Conservation (phyloP, 1,140 invertebrate species). For the Drosophila chauvacae region DNA sequence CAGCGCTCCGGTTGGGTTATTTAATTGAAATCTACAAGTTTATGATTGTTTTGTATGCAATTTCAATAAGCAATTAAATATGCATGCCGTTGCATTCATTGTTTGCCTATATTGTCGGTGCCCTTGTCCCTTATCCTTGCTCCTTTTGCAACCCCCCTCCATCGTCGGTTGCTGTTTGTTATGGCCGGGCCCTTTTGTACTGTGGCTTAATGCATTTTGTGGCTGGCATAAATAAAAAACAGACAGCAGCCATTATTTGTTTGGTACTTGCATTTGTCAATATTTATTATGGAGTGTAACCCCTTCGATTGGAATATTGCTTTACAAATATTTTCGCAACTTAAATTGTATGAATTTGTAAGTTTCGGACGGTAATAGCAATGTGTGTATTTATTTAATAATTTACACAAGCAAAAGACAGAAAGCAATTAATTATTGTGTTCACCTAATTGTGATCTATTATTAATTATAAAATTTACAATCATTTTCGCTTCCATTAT, state of each 20-base stretch:
- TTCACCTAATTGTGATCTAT: background rate
- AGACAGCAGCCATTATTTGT: conserved; percentile 72
- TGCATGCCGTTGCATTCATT: conserved; percentile 58
- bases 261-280: conserved; percentile 62
- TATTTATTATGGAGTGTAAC: conserved; percentile 56
- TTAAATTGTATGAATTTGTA: conserved; percentile 40
- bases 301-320: conserved; percentile 23
- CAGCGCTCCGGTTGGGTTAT: conserved; percentile 40
- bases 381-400: background rate
- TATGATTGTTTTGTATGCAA: conserved; percentile 66
- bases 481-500: background rate
- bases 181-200: conserved; percentile 61
- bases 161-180: conserved; percentile 55
- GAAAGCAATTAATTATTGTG: background rate
- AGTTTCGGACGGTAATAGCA: background rate
- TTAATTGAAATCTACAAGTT: conserved; percentile 76
- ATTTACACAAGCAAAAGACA: background rate
- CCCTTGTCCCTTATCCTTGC: conserved; percentile 11
- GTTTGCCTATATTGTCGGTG: conserved; percentile 56
- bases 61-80: conserved; percentile 71
- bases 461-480: background rate
- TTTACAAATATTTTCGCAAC: conserved; percentile 11
- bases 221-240: conserved; percentile 72
- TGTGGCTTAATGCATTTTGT: conserved; percentile 62
- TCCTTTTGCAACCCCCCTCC: background rate